Evolutionary conservation across 2,797 vertebrate species (phyloP), one percentile per base, ranked within the genome.

Genomic region (Typhlichthys eigenmanni): DNA sequence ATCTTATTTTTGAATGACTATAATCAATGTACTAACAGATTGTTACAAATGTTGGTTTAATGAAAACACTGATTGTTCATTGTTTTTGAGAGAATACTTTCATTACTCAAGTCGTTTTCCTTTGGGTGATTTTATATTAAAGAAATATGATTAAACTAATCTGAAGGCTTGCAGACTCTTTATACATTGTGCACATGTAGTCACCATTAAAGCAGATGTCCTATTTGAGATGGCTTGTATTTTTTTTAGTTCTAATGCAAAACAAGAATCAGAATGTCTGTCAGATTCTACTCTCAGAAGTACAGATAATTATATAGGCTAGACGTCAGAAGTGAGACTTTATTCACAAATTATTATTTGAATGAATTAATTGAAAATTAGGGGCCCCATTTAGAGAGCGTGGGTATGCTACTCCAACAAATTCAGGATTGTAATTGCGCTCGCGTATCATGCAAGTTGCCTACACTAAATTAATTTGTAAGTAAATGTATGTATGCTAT

Each of bases 1-100:
- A 12, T 8, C 4, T 16, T 34, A 17, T 2, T 46, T 57, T 12
- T 16, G 11, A 6, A 43, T 14, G 16, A 45, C n/a, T 32, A n/a
- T 65, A 14, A 74, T 66, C 57, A 19, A 34, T 67, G 60, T 70
- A 64, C 43, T 69, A 61, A 58, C 59, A 52, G 10, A 50, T 29
- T 48, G 14, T 74, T 51, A 16, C 62, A 2, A 49, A 58, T 71
- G 24, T 72, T 45, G n/a, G 14, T 47, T 66, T 69, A 47, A 71
- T 58, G 72, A 14, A 13, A 69, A 69, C 57, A 2, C 84, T 38
- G 47, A 72, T 34, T 60, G 43, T 14, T 24, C 3, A 24, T 24
- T 24, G 24, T 66, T 54, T 48, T 49, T 68, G 52, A 87, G 77
- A 68, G 81, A 90, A 91, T 58, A 46, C 52, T 46, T 71, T 55